Percentiles rank a stretch among this genome's conserved stretches.
These are phyloP conservation scores for Ischnus inquisitorius DNA, from an alignment of 2,888 invertebrate genomes.

Conservation along the genomic window DNA sequence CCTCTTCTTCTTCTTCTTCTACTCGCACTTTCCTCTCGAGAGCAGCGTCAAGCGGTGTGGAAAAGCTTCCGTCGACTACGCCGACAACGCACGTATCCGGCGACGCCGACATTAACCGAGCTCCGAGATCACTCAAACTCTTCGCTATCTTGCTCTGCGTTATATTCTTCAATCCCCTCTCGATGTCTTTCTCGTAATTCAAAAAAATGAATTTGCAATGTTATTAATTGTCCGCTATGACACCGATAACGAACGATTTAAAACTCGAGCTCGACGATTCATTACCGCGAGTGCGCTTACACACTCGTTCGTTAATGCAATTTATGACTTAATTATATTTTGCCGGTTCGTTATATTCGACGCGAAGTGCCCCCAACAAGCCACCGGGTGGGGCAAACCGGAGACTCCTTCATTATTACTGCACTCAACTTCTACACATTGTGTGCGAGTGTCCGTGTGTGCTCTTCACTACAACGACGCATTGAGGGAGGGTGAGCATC, in stretches of 20 bases:
- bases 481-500: constrained; percentile 19
- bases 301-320: not conserved
- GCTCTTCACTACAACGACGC: constrained; percentile 15
- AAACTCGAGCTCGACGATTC: not conserved
- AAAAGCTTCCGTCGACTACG: not conserved
- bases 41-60: constrained; percentile 12
- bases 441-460: not conserved
- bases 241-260: not conserved
- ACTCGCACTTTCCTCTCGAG: constrained; percentile 38
- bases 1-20: not conserved
- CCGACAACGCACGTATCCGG: not conserved
- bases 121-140: not conserved
- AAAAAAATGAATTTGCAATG: not conserved
- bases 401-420: constrained; percentile 12
- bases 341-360: constrained; percentile 12
- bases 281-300: not conserved
- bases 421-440: constrained; percentile 30
- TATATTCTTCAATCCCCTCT: not conserved
- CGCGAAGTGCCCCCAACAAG: not conserved
- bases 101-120: not conserved
- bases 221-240: not conserved
- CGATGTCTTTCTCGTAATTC: no score
- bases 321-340: constrained; percentile 1
- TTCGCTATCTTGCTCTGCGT: not conserved
- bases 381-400: not conserved